Conservation (phyloP, 2,888 invertebrate species). For the Kryphioiulus occultus region DNA sequence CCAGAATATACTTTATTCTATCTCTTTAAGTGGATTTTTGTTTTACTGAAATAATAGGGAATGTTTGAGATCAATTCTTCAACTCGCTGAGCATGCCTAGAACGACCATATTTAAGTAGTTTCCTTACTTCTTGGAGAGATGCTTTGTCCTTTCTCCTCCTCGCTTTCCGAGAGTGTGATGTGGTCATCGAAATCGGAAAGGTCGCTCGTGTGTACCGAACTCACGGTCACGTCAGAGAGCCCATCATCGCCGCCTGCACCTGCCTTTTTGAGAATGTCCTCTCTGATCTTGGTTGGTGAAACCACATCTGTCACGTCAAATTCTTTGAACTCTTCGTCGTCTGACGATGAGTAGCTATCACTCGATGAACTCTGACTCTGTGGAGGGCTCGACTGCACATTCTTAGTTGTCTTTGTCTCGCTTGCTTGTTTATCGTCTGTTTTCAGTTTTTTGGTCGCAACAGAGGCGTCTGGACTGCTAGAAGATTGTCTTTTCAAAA, state of each 20-base stretch:
- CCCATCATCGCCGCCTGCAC: constrained; percentile 49
- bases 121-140: constrained; percentile 40
- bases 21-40: not conserved
- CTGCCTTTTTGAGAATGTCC: not conserved
- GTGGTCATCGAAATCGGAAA: constrained; percentile 62
- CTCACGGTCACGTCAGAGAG: constrained; percentile 61
- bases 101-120: not conserved
- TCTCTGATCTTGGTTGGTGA: not conserved
- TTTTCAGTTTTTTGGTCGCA: not conserved
- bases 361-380: not conserved
- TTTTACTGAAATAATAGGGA: not conserved
- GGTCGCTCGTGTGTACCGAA: constrained; percentile 64
- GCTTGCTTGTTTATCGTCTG: not conserved
- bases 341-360: not conserved
- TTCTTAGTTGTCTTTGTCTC: not conserved
- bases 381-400: not conserved
- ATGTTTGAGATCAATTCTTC: not conserved
- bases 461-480: not conserved
- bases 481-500: not conserved
- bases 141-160: constrained; percentile 57
- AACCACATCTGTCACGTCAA: not conserved
- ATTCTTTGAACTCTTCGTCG: not conserved
- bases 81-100: not conserved
- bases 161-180: constrained; percentile 59
- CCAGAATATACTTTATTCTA: not conserved